Evolutionary conservation across 2,797 vertebrate genomes (phyloP), one percentile per base, ranked within the genome.

Genomic region (Macropodus opercularis): DNA sequence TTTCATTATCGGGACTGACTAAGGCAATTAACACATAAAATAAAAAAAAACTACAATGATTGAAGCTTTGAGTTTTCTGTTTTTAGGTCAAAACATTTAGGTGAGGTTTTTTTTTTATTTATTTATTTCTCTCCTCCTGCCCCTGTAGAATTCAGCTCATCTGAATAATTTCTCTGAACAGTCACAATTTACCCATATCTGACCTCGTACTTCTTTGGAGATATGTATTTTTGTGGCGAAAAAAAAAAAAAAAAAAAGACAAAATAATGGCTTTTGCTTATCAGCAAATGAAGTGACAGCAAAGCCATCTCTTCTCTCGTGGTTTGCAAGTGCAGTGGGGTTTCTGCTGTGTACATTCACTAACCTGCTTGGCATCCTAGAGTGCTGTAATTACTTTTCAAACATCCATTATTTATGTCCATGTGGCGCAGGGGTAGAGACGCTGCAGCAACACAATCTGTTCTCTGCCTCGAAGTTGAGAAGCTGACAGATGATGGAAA

Each of bases 351-450:
- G 55, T 51, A 31, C 52, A 44, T 67, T 26, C 54, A 43, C 40
- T 64, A 46, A 63, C 63, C 46, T 64, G 51, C 53, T 15, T 54
- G 49, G 49, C 50, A 42, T 63, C 52, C 46, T 50, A 34, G 63
- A 62, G 51, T 26, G 18, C 63, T 59, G 18, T 62, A 77, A 72
- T 59, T 23, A 55, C 72, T 85, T 62, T 63, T 72, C 22, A 53
- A 26, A 44, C 58, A 77, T 67, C 58, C 24, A 74, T 81, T 72
- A 70, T 77, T 68, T 65, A 75, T 72, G 41, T 48, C 55, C 61
- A 24, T 43, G 64, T 77, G 41, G 38, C 48, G 19, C 29, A n/a
- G 43, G 14, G 48, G 23, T 32, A 38, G 43, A 73, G 39, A 51
- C 39, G 22, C 44, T n/a, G 54, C 53, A 60, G 57, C 59, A 67